Conservation (phyloP, 2,113 vertebrate genomes). For the Harpagus bidentatus region DNA sequence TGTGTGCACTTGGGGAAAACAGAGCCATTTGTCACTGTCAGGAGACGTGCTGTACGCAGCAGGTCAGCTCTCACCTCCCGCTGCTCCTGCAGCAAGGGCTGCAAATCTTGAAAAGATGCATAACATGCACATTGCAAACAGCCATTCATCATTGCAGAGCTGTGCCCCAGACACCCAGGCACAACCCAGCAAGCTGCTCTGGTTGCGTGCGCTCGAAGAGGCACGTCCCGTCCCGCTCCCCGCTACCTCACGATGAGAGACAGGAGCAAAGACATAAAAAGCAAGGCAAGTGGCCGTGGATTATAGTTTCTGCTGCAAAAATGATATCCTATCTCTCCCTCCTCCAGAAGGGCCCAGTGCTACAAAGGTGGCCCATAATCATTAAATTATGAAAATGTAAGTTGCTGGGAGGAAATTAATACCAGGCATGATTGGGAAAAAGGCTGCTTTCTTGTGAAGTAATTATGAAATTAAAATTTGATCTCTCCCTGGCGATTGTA, state of each 20-base stretch:
- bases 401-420: slow-evolving; percentile 70
- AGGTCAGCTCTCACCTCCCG: slow-evolving; percentile 57
- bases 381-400: slow-evolving; percentile 70
- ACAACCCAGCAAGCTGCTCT: background rate
- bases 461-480: slow-evolving; percentile 75
- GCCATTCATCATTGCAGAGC: slow-evolving; percentile 65
- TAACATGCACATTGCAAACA: slow-evolving; percentile 66
- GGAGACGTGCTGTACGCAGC: slow-evolving; percentile 62
- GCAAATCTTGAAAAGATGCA: slow-evolving; percentile 69
- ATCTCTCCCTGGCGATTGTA: slow-evolving; percentile 57
- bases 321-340: background rate
- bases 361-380: slow-evolving; percentile 50
- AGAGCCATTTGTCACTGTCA: slow-evolving; percentile 68
- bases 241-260: background rate
- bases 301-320: background rate
- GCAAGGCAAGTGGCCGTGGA: background rate
- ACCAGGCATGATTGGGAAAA: slow-evolving; percentile 58
- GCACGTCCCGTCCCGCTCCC: rapidly evolving
- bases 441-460: slow-evolving; percentile 70
- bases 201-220: background rate
- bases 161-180: background rate
- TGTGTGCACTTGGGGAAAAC: background rate
- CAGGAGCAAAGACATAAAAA: background rate
- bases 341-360: background rate
- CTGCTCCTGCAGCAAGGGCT: slow-evolving; percentile 59